Evolutionary conservation across 2,888 invertebrate species (phyloP).

Genomic region (Aphidoletes aphidimyza): DNA sequence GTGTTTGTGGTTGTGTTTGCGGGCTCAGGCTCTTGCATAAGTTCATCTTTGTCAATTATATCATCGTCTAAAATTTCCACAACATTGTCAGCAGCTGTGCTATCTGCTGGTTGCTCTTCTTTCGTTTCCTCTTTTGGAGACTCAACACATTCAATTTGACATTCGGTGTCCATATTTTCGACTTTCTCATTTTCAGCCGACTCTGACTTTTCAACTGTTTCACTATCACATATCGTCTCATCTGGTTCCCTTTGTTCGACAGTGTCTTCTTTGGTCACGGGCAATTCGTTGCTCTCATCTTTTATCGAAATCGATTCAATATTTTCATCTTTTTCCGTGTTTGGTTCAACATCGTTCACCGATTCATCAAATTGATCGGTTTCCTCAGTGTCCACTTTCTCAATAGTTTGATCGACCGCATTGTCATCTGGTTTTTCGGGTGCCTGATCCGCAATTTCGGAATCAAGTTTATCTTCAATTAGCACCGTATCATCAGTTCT

Average conservation of each 20-base stretch:
- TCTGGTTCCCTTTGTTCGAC: conserved; percentile 56
- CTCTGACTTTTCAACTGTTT: background rate
- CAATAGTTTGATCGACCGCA: conserved; percentile 56
- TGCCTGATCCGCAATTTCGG: conserved; percentile 57
- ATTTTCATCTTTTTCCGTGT: conserved; percentile 54
- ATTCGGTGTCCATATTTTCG: background rate
- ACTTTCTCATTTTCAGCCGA: background rate
- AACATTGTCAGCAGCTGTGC: conserved; percentile 57
- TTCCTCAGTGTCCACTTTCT: conserved; percentile 56
- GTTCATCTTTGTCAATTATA: conserved; percentile 56
- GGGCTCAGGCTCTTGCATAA: conserved; percentile 57
- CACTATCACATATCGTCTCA: background rate
- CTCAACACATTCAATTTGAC: conserved; percentile 53
- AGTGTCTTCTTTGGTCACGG: conserved; percentile 59
- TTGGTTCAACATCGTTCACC: background rate
- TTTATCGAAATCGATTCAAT: conserved; percentile 54
- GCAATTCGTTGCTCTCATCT: conserved; percentile 56
- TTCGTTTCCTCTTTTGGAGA: conserved; percentile 56
- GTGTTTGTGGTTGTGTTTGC: too few relatives aligned
- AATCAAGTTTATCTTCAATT: conserved; percentile 8
- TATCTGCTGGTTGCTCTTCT: conserved; percentile 57
- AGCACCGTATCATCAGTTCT: conserved; percentile 57
- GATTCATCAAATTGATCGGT: conserved; percentile 55
- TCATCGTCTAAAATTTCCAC: conserved; percentile 46
- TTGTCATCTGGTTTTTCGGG: conserved; percentile 56